Evolutionary conservation across 2,113 vertebrate species (phyloP).

Genomic region (Chiloscyllium plagiosum): DNA sequence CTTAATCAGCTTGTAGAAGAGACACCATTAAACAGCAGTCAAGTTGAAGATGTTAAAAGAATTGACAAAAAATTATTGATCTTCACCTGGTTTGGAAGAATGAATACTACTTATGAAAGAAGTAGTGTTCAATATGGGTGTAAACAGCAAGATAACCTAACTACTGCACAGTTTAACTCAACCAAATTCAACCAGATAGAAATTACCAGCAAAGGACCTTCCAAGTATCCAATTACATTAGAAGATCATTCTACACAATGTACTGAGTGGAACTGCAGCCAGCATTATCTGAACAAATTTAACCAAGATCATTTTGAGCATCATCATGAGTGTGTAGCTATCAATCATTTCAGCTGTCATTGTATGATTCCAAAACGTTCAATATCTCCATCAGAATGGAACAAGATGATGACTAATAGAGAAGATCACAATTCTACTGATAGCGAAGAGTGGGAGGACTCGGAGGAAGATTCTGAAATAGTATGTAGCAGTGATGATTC

Average conservation of each 20-base stretch:
- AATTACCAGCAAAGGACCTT: not conserved
- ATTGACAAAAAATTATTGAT: not conserved
- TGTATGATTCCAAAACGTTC: not conserved
- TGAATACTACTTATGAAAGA: not conserved
- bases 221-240: not conserved
- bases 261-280: not conserved
- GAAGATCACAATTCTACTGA: not conserved
- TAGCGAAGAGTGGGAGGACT: not conserved
- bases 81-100: not conserved
- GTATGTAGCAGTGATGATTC: constrained; percentile 55
- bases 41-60: not conserved
- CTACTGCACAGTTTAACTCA: not conserved
- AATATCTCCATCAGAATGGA: not conserved
- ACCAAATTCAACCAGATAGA: not conserved
- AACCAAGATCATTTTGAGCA: not conserved
- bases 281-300: not conserved
- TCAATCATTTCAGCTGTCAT: not conserved
- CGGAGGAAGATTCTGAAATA: not conserved
- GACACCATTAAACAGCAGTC: not conserved
- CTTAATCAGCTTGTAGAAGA: not conserved
- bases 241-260: not conserved
- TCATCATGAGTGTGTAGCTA: not conserved
- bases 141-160: not conserved
- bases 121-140: not conserved
- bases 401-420: not conserved